phyloP scores from a whole-genome alignment of 2,797 vertebrate species.

The Odontamblyopus lacepedii region DNA sequence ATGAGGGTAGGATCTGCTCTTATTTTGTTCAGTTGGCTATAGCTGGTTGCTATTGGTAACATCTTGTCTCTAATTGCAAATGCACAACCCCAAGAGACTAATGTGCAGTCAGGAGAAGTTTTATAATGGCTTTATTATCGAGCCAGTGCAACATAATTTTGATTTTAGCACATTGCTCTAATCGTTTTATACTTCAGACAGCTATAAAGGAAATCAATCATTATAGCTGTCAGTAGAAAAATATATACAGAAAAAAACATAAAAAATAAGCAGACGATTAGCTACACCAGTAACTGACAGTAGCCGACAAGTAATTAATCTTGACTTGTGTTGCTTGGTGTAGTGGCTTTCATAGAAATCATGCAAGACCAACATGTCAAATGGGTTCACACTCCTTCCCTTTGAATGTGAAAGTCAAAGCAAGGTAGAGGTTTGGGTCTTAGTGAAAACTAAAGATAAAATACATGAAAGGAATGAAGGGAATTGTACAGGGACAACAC shows the following conservation, averaged over 20 bases:
- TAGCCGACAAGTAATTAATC: slow-evolving; percentile 9
- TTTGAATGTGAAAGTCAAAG: slow-evolving; percentile 7
- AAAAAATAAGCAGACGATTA: slow-evolving; percentile 4
- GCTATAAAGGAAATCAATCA: slow-evolving; percentile 29
- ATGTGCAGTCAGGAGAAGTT: slow-evolving; percentile 21
- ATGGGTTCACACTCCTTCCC: slow-evolving; percentile 8
- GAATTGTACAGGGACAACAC: slow-evolving; percentile 35
- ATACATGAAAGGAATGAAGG: slow-evolving; percentile 18
- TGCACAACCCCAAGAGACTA: neutral
- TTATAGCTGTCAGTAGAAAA: too few species aligned
- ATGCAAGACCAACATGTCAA: slow-evolving; percentile 10
- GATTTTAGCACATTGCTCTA: slow-evolving; percentile 15
- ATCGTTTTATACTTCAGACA: slow-evolving; percentile 29
- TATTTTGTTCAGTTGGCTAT: neutral
- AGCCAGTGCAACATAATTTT: slow-evolving; percentile 14
- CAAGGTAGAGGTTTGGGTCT: slow-evolving; percentile 6
- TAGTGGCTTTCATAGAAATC: neutral
- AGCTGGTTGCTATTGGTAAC: slow-evolving; percentile 12
- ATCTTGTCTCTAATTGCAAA: slow-evolving; percentile 9
- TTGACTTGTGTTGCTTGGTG: neutral
- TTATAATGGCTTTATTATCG: slow-evolving; percentile 31
- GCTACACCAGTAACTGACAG: slow-evolving; percentile 11
- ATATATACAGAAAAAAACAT: neutral
- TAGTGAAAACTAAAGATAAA: slow-evolving; percentile 18
- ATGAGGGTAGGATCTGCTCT: neutral